A percentile compares a stretch with the other conserved stretches of the same genome.
Conservation (phyloP, 2,888 invertebrate species). For the Trypoxylon attenuatum region DNA sequence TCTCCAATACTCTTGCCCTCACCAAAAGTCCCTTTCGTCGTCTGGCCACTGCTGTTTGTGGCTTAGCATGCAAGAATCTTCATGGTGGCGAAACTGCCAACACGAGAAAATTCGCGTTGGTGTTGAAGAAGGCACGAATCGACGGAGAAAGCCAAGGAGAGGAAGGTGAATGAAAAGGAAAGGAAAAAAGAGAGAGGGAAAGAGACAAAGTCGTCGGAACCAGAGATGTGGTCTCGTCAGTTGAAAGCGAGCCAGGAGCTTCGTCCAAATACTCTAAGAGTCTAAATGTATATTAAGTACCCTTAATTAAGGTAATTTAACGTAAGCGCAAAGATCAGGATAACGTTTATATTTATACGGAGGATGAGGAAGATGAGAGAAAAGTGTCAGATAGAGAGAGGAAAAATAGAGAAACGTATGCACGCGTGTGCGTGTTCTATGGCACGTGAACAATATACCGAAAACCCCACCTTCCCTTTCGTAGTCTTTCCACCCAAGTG, state of each 20-base stretch:
- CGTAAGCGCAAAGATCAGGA: background rate
- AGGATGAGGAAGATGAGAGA: background rate
- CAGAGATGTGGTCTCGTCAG: background rate
- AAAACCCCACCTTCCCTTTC: too few species aligned
- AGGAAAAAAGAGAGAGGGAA: background rate
- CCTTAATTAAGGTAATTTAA: constrained; percentile 1
- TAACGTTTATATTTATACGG: constrained; percentile 6
- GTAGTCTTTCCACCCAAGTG: too few species aligned
- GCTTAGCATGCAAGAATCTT: too few species aligned
- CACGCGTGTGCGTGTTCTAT: background rate
- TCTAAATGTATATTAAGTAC: background rate
- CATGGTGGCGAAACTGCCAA: too few species aligned
- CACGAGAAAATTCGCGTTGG: too few species aligned
- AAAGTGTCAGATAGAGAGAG: background rate
- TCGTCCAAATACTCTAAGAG: constrained; percentile 4
- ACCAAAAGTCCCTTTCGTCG: too few species aligned
- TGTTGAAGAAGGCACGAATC: too few species aligned
- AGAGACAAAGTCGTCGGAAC: background rate
- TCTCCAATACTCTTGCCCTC: too few species aligned
- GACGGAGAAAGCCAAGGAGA: too few species aligned
- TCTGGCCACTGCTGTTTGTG: too few species aligned
- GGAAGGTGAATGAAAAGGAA: too few species aligned
- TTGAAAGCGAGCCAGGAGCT: background rate
- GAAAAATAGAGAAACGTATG: background rate
- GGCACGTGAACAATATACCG: too few species aligned